Base-by-base conservation (phyloP, 2,113 vertebrate genomes). In the Xenotilapia leptura region DNA sequence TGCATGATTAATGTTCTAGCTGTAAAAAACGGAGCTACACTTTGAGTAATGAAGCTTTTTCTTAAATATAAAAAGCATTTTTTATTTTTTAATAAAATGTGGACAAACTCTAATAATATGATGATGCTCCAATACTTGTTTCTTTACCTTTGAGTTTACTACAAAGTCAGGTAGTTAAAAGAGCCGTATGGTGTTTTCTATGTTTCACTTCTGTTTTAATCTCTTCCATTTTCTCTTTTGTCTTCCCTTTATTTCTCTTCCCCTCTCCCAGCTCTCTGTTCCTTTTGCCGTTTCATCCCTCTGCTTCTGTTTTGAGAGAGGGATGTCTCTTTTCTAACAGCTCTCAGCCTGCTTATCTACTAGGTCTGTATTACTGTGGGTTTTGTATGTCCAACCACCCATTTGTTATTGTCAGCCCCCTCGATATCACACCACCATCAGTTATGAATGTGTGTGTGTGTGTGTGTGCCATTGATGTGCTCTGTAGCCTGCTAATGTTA, bases 251-350 rank as follows among this genome's bases (percentile, higher is more conserved):
- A 84, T 95, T 95, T 95, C 95, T 89, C 87, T 93, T 83, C 73
- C 82, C 93, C 94, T 94, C 86, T 83, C 83, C 68, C 92, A 96
- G 95, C 90, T 93, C 90, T 94, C 89, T 86, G 47, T 93, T 93
- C 89, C 90, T 89, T 88, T 92, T 40, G 79, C 90, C 23, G 38
- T 79, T 84, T 93, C 95, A 91, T 93, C 95, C 90, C 95, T 93
- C 93, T 95, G 90, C 93, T 93, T 88, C 90, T 92, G 86, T 92
- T 94, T 49, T 93, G 91, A 95, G 94, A 86, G 94, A 96, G 97
- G 96, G 95, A 98, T 98, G 97, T 93, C 92, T 94, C 91, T 95
- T 94, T 96, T 96, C 92, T 98, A 97, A 97, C 95, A 42, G 79
- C 89, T 94, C 94, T 94, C 86, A 82, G 82, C 88, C 92, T 88